phyloP scores from a whole-genome alignment of 2,797 vertebrate genomes.

The Mastacembelus armatus region DNA sequence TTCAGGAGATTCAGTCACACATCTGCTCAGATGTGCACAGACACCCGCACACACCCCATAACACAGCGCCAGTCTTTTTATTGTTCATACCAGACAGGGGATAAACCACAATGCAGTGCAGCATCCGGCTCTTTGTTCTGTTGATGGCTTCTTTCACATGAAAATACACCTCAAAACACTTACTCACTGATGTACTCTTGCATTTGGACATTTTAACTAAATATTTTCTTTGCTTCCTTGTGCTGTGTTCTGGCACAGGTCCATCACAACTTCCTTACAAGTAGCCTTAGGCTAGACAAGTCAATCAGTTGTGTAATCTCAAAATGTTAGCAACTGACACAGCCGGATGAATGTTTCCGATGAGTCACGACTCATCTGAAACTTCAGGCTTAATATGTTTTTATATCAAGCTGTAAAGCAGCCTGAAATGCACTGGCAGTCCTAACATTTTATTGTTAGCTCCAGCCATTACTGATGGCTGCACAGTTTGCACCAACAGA shows the following conservation, averaged over 20 bases:
- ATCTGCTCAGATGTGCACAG: constrained; percentile 52
- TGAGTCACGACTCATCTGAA: constrained; percentile 45
- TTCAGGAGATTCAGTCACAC: constrained; percentile 68
- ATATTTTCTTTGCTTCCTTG: constrained; percentile 53
- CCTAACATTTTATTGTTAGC: constrained; percentile 16
- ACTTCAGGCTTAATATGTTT: constrained; percentile 29
- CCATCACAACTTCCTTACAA: constrained; percentile 68
- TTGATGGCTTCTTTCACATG: constrained; percentile 35
- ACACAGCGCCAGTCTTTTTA: constrained; percentile 54
- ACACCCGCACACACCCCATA: constrained; percentile 41
- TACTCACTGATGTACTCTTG: constrained; percentile 27
- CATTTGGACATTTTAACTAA: constrained; percentile 62
- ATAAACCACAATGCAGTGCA: constrained; percentile 54
- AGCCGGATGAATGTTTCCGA: constrained; percentile 42
- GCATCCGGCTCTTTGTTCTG: constrained; percentile 51
- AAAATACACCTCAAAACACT: constrained; percentile 52
- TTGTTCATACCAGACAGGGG: constrained; percentile 57
- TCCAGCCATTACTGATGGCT: constrained; percentile 13
- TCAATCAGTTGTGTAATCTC: constrained; percentile 75
- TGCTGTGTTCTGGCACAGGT: constrained; percentile 62
- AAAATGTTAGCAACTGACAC: constrained; percentile 62
- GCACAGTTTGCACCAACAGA: constrained; percentile 13
- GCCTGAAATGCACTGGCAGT: constrained; percentile 24
- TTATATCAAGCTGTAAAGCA: constrained; percentile 40
- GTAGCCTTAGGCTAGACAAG: constrained; percentile 66